Percentiles rank a stretch among this genome's conserved stretches.
phyloP scores from a whole-genome alignment of 2,113 vertebrate genomes.

The Brevimyrus niger region DNA sequence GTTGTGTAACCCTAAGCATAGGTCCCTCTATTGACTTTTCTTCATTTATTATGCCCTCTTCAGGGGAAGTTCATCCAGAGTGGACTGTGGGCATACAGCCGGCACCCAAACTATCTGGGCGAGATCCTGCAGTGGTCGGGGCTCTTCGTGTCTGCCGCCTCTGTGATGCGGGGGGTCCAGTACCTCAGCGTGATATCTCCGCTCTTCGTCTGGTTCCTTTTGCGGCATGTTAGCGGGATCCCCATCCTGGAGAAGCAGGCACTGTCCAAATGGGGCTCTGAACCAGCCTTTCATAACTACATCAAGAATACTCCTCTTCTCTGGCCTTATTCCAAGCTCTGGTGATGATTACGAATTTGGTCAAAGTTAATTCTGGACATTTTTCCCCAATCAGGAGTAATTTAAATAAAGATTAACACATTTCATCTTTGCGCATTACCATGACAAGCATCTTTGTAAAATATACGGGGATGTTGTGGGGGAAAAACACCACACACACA shows the following conservation, averaged over 20 bases:
- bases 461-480: neutral
- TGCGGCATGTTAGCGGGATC: constrained; percentile 61
- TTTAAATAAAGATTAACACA: neutral
- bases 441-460: neutral
- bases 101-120: constrained; percentile 69
- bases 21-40: neutral
- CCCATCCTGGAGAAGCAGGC: constrained; percentile 67
- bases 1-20: neutral
- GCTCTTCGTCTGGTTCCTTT: constrained; percentile 66
- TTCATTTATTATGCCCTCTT: neutral
- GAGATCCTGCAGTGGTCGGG: constrained; percentile 73
- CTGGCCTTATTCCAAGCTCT: constrained; percentile 55
- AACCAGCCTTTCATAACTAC: constrained; percentile 57
- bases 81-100: constrained; percentile 67
- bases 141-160: constrained; percentile 63
- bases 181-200: constrained; percentile 57
- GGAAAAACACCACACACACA: neutral
- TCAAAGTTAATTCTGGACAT: neutral
- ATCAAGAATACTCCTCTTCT: constrained; percentile 61
- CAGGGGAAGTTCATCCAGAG: constrained; percentile 69
- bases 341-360: neutral
- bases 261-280: constrained; percentile 58
- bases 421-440: neutral
- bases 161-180: constrained; percentile 58
- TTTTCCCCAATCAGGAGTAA: neutral